Evolutionary conservation across 2,888 invertebrate species (phyloP).

Genomic region (Agrotis ipsilon): DNA sequence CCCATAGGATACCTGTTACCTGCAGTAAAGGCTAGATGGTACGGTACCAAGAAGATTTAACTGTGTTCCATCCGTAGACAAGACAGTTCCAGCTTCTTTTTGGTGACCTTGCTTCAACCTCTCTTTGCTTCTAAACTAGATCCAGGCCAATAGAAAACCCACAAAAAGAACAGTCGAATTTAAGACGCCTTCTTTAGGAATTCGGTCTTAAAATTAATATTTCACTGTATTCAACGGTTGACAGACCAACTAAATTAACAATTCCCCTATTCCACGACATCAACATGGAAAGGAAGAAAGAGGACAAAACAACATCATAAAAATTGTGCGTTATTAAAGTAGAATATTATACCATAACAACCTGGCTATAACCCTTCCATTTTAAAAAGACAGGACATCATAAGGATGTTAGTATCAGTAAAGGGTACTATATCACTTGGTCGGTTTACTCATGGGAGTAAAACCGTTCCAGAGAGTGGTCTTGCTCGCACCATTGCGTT

Average conservation of each 20-base stretch:
- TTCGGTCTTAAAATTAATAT: background rate
- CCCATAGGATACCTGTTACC: no score
- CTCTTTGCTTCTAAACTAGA: no score
- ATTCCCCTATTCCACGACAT: conserved; percentile 2
- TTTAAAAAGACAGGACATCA: background rate
- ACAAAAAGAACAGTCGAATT: background rate
- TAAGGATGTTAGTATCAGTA: background rate
- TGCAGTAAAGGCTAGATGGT: no score
- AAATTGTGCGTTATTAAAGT: conserved; percentile 40
- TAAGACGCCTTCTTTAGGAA: no score
- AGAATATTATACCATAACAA: conserved; percentile 32
- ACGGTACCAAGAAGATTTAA: no score
- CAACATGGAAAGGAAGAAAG: background rate
- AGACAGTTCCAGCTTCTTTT: no score
- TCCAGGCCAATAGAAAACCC: background rate
- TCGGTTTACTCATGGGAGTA: conserved; percentile 62
- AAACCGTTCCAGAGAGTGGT: conserved; percentile 77
- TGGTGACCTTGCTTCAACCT: no score
- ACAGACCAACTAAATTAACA: background rate
- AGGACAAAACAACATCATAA: conserved; percentile 14
- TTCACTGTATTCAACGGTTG: no score
- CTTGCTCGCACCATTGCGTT: conserved; percentile 76
- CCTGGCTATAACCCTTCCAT: conserved; percentile 27
- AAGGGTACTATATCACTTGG: conserved; percentile 50
- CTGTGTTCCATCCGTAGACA: no score